Conservation (phyloP, 1,140 invertebrate species). For the Brachionus calyciflorus region DNA sequence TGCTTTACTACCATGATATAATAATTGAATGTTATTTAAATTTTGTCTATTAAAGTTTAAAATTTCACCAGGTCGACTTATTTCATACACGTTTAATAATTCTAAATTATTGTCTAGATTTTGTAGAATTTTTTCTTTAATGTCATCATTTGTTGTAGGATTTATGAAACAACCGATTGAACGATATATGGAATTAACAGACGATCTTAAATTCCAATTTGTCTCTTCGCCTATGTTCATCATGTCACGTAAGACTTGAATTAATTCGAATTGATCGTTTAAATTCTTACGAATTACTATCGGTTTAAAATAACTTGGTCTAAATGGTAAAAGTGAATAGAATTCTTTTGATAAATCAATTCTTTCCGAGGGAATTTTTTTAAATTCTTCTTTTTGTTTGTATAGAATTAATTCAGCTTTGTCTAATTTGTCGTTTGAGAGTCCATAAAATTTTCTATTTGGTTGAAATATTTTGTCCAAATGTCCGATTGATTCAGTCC, state of each 20-base stretch:
- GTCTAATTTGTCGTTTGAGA: conserved; percentile 52
- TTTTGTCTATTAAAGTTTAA: conserved; percentile 49
- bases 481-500: conserved; percentile 55
- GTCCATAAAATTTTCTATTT: not conserved
- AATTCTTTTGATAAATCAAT: conserved; percentile 34
- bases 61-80: conserved; percentile 52
- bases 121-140: conserved; percentile 37
- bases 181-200: conserved; percentile 53
- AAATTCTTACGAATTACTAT: not conserved
- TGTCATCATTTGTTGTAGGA: conserved; percentile 47
- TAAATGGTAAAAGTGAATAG: conserved; percentile 17
- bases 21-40: conserved; percentile 46
- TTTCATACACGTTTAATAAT: conserved; percentile 51
- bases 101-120: conserved; percentile 49
- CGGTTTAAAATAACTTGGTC: not conserved
- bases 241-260: conserved; percentile 56
- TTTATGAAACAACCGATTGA: conserved; percentile 54
- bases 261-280: conserved; percentile 43
- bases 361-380: conserved; percentile 43
- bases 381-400: conserved; percentile 51
- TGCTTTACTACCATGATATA: conserved; percentile 55
- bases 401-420: conserved; percentile 57
- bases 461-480: conserved; percentile 51
- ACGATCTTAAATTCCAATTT: conserved; percentile 51
- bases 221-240: conserved; percentile 55